Percentiles rank a stretch among this genome's conserved stretches.
Evolutionary conservation across 2,888 invertebrate genomes (phyloP).

Genomic region (Autographa pulchrina): DNA sequence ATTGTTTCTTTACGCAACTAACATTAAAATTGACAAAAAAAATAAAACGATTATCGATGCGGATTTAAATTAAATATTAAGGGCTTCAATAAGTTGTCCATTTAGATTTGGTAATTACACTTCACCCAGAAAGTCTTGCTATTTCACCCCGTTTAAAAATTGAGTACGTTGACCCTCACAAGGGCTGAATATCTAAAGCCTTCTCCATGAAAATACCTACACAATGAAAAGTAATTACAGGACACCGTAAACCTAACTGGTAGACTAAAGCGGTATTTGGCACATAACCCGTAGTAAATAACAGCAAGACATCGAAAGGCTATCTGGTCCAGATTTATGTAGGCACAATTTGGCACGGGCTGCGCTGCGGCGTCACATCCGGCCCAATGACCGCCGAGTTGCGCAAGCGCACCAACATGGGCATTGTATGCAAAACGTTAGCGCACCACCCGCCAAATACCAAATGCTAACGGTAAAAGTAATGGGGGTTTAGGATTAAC

Average conservation of each 20-base stretch:
- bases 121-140: background rate
- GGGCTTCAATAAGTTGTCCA: too few relatives aligned
- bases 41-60: too few relatives aligned
- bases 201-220: background rate
- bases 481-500: conserved; percentile 48
- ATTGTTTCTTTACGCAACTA: too few relatives aligned
- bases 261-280: background rate
- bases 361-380: conserved; percentile 81
- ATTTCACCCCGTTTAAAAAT: background rate
- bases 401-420: conserved; percentile 84
- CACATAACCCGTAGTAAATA: conserved; percentile 27
- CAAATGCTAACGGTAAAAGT: conserved; percentile 73
- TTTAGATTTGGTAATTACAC: background rate
- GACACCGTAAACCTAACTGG: background rate
- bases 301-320: conserved; percentile 48
- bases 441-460: conserved; percentile 79
- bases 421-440: conserved; percentile 87
- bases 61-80: too few relatives aligned
- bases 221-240: background rate
- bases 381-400: conserved; percentile 80
- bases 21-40: too few relatives aligned
- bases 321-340: conserved; percentile 70
- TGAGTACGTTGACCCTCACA: background rate
- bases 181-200: background rate
- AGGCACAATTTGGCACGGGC: conserved; percentile 75